Evolutionary conservation across 2,888 invertebrate species (phyloP), one percentile per base, ranked within the genome.

Genomic region (Lydus trimaculatus): DNA sequence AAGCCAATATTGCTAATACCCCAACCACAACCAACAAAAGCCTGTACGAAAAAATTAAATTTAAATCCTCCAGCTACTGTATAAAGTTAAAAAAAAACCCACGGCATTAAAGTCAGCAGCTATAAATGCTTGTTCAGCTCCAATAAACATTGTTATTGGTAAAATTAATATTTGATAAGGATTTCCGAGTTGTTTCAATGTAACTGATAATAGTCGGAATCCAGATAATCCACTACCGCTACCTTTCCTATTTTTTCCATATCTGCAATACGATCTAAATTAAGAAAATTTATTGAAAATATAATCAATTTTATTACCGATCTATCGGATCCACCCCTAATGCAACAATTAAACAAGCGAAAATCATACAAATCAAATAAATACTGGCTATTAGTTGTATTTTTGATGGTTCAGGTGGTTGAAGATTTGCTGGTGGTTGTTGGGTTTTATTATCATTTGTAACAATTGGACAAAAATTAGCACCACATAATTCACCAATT

Each of bases 101-200:
- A 93, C 94, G 74, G 92, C 91, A 7, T 92, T 94, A 74, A 90
- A 94, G 82, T 94, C 94, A 36, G 96, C 96, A 0, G 94, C 93
- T 80, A 96, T 89, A 82, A 96, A 97, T 0, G 96, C 97, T 84
- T 97, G 97, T 81, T 97, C 97, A 31, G 97, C 91, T 0, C 98
- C 97, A 74, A 96, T 96, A 85, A 97, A 98, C 77, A 97, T 92
- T 0, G 96, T 97, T 56, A 98, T 91, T 0, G 97, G 97, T 65
- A 97, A 86, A 74, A 98, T 88, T 36, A 98, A 87, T 72, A 96
- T 85, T 85, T 96, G 96, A 80, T 93, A 92, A 31, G 91, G 91
- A 82, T 94, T 91, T 31, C 89, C 87, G 64, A 96, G 85, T 76
- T 97, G 92, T 67, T 90, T 90, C 59, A 95, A 83, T 0, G 97